These are phyloP conservation scores for Nannospalax galili DNA, from an alignment of 2,113 vertebrate species.

Conservation along the genomic window DNA sequence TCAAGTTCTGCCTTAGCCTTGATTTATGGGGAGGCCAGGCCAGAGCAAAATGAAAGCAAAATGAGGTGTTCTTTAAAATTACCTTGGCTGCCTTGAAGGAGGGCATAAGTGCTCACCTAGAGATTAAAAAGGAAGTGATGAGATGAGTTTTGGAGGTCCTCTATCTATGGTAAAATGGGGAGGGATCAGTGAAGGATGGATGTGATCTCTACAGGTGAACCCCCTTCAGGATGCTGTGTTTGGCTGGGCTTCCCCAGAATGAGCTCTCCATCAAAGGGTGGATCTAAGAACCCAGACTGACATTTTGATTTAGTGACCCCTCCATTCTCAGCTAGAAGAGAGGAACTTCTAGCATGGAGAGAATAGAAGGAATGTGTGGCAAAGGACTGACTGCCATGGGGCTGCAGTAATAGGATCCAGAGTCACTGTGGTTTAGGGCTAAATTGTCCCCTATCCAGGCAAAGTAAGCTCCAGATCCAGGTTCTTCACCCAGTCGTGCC, in stretches of 20 bases:
- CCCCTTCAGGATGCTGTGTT: neutral
- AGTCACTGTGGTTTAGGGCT: neutral
- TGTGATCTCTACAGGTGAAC: neutral
- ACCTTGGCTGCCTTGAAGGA: slow-evolving; percentile 85
- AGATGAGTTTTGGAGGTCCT: slow-evolving; percentile 62
- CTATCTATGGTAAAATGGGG: slow-evolving; percentile 13
- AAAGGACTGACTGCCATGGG: neutral
- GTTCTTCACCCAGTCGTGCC: too few relatives aligned
- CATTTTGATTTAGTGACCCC: slow-evolving; percentile 63
- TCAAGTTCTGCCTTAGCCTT: slow-evolving; percentile 82
- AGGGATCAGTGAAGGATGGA: slow-evolving; percentile 14
- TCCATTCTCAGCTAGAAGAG: slow-evolving; percentile 18
- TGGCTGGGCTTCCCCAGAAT: neutral
- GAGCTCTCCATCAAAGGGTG: slow-evolving; percentile 33
- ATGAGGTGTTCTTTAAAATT: slow-evolving; percentile 87
- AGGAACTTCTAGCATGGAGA: slow-evolving; percentile 3
- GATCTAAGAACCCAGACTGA: neutral
- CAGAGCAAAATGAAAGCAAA: slow-evolving; percentile 86
- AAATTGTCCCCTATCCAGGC: neutral
- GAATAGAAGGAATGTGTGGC: neutral
- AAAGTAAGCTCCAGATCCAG: neutral
- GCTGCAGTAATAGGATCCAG: neutral
- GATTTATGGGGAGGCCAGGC: slow-evolving; percentile 86
- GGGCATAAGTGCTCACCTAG: slow-evolving; percentile 78
- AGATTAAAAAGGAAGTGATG: slow-evolving; percentile 81